Percentiles rank a stretch among this genome's conserved stretches.
Evolutionary conservation across 2,888 invertebrate species (phyloP).

Genomic region (Loripinus fragilis): DNA sequence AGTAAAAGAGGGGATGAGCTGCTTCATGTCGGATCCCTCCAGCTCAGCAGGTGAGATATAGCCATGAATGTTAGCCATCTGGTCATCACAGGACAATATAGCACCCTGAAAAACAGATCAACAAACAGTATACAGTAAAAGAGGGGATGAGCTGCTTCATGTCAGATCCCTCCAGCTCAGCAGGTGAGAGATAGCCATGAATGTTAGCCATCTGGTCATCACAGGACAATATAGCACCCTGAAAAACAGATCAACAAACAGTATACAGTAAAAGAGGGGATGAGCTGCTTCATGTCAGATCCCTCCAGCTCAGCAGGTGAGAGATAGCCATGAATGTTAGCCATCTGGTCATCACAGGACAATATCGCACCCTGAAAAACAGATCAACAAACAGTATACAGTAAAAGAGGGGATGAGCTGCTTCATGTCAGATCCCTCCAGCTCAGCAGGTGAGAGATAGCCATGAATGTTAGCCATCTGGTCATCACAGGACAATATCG

Average conservation of each 20-base stretch:
- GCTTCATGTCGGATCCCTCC: conserved; percentile 74
- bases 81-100: conserved; percentile 80
- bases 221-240: conserved; percentile 82
- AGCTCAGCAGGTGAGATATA: conserved; percentile 74
- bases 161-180: conserved; percentile 77
- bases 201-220: conserved; percentile 80
- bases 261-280: conserved; percentile 82
- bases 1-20: conserved; percentile 81
- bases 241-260: conserved; percentile 32
- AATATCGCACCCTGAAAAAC: conserved; percentile 80
- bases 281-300: conserved; percentile 75
- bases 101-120: conserved; percentile 80
- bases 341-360: conserved; percentile 80
- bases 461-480: conserved; percentile 81
- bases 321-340: conserved; percentile 79
- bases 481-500: conserved; percentile 80
- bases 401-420: conserved; percentile 81
- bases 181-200: conserved; percentile 76
- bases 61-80: conserved; percentile 80
- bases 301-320: conserved; percentile 75
- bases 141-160: conserved; percentile 81
- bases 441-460: conserved; percentile 70
- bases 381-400: too few relatives aligned
- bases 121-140: too few relatives aligned
- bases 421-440: conserved; percentile 77